Evolutionary conservation across 2,888 invertebrate genomes (phyloP).

Genomic region (Hyposoter dolosus): DNA sequence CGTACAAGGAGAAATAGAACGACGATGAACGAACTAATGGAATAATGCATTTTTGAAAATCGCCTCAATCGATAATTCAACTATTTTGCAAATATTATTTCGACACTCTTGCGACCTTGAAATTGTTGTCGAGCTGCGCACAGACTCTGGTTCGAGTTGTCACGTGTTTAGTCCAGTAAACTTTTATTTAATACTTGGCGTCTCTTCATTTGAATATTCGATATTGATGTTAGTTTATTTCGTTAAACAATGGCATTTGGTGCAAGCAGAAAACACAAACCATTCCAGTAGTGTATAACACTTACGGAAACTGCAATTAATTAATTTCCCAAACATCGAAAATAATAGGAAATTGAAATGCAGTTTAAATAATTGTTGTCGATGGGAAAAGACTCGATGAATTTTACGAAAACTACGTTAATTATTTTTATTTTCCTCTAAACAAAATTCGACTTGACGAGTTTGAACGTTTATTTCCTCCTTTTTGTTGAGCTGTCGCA

Average conservation of each 20-base stretch:
- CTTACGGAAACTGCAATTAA: slow-evolving; percentile 14
- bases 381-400: slow-evolving; percentile 12
- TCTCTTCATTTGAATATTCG: neutral
- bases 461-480: neutral
- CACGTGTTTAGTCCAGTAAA: slow-evolving; percentile 35
- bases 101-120: slow-evolving; percentile 13
- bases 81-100: neutral
- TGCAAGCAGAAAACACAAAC: neutral
- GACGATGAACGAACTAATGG: neutral
- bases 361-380: neutral
- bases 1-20: neutral
- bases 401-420: neutral
- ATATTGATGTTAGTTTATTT: slow-evolving; percentile 57
- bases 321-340: slow-evolving; percentile 61
- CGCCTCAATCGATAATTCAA: slow-evolving; percentile 15
- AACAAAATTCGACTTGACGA: slow-evolving; percentile 3
- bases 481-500: slow-evolving; percentile 39
- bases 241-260: neutral
- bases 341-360: slow-evolving; percentile 6
- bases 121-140: slow-evolving; percentile 1
- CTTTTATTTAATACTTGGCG: slow-evolving; percentile 31
- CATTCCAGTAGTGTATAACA: slow-evolving; percentile 11
- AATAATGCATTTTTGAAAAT: slow-evolving; percentile 32
- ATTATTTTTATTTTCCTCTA: neutral
- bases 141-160: neutral